Percentiles rank a stretch among this genome's conserved stretches.
These are phyloP conservation scores for Notospermus geniculatus DNA, from an alignment of 1,140 invertebrate genomes.

Conservation along the genomic window DNA sequence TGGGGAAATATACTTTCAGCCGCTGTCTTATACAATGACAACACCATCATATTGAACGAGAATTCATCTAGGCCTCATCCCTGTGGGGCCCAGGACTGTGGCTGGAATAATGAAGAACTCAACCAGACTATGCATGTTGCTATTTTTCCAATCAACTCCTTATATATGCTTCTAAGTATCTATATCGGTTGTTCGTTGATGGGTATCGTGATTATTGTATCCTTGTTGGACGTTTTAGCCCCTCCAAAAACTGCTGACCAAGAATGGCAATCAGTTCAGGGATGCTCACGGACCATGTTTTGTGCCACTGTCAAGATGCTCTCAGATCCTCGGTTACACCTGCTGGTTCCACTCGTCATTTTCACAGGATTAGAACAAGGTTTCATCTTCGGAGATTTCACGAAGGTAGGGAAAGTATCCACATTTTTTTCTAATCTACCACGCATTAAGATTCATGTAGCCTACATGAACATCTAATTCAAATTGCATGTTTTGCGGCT, in stretches of 20 bases:
- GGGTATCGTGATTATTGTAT: constrained; percentile 39
- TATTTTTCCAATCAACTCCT: constrained; percentile 33
- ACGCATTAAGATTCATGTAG: too few relatives aligned
- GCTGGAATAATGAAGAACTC: constrained; percentile 20
- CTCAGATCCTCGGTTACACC: constrained; percentile 46
- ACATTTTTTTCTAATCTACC: too few relatives aligned
- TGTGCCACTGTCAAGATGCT: constrained; percentile 46
- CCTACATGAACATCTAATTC: too few relatives aligned
- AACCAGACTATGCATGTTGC: constrained; percentile 19
- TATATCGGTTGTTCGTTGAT: constrained; percentile 46
- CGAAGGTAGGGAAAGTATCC: constrained; percentile 52
- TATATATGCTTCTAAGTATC: constrained; percentile 43
- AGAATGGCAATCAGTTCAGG: neutral
- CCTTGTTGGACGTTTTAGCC: constrained; percentile 34
- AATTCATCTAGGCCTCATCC: constrained; percentile 20
- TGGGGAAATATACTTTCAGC: constrained; percentile 52
- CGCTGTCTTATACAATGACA: constrained; percentile 37
- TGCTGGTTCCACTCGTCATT: constrained; percentile 52
- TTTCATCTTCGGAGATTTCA: constrained; percentile 57
- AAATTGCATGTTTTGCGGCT: too few relatives aligned
- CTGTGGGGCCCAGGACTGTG: constrained; percentile 27
- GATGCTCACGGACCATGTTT: constrained; percentile 30
- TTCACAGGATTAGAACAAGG: constrained; percentile 57
- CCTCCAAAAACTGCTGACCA: neutral
- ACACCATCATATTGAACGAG: constrained; percentile 15